phyloP scores from a whole-genome alignment of 2,888 invertebrate species.

The Himalopsyche anomala region DNA sequence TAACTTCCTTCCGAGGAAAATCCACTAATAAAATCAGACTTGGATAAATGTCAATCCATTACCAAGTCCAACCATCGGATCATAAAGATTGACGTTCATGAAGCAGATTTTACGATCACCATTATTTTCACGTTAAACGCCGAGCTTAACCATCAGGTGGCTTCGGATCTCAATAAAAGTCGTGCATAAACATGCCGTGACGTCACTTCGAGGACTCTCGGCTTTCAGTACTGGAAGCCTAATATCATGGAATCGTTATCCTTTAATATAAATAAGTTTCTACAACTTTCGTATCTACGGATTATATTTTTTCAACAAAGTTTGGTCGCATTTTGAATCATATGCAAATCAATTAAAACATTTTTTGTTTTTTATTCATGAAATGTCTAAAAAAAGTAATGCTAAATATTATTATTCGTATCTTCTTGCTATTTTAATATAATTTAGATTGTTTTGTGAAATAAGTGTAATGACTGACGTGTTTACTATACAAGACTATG shows the following conservation, averaged over 20 bases:
- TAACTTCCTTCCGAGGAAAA: background rate
- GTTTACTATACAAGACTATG: too few relatives aligned
- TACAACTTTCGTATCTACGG: background rate
- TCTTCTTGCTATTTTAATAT: too few relatives aligned
- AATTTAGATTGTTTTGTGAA: too few relatives aligned
- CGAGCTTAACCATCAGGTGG: conserved; percentile 40
- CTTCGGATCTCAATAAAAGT: conserved; percentile 40
- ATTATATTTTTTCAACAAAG: too few relatives aligned
- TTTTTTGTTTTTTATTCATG: too few relatives aligned
- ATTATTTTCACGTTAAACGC: conserved; percentile 39
- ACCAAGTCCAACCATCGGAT: background rate
- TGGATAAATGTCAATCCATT: background rate
- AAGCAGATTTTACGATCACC: conserved; percentile 15
- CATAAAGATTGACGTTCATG: conserved; percentile 22
- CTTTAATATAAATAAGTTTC: background rate
- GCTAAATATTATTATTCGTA: too few relatives aligned
- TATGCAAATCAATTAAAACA: too few relatives aligned
- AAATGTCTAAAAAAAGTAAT: too few relatives aligned
- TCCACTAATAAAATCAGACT: conserved; percentile 20
- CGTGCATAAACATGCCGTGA: conserved; percentile 31
- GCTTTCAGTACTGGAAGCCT: conserved; percentile 1
- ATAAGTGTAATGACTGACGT: too few relatives aligned
- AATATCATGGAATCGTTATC: conserved; percentile 32
- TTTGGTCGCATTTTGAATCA: too few relatives aligned
- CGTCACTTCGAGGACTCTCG: conserved; percentile 10